Evolutionary conservation across 2,888 invertebrate genomes (phyloP).

Genomic region (Philhelius pedissequus): DNA sequence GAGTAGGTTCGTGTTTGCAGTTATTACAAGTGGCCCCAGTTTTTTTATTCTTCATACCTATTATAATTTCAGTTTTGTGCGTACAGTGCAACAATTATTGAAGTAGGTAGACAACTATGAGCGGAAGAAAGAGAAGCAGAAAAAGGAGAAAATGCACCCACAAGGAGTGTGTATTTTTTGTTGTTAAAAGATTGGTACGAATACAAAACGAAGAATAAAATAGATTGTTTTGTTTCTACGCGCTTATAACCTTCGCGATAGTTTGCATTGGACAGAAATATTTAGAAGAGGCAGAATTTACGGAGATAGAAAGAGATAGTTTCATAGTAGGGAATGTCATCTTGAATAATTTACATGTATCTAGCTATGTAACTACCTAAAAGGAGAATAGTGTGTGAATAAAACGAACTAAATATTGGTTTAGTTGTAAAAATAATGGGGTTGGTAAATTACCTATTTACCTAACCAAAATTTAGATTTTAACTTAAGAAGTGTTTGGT

Average conservation of each 20-base stretch:
- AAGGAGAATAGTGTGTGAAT: constrained; percentile 46
- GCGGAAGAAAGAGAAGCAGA: constrained; percentile 9
- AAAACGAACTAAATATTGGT: constrained; percentile 39
- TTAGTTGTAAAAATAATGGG: constrained; percentile 4
- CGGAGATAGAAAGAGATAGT: constrained; percentile 60
- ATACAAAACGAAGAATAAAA: constrained; percentile 46
- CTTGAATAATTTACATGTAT: constrained; percentile 6
- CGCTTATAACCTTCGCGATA: constrained; percentile 64
- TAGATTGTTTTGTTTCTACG: constrained; percentile 40
- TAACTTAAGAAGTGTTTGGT: background rate
- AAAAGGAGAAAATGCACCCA: constrained; percentile 58
- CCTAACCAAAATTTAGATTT: background rate
- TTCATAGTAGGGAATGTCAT: constrained; percentile 21
- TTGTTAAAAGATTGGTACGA: constrained; percentile 26
- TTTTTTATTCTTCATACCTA: constrained; percentile 8
- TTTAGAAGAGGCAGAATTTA: background rate
- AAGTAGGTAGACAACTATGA: background rate
- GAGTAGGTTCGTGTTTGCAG: constrained; percentile 36
- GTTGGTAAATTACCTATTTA: no score
- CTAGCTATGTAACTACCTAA: no score
- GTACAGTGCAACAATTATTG: constrained; percentile 49
- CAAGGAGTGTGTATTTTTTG: constrained; percentile 46
- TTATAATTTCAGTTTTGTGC: constrained; percentile 28
- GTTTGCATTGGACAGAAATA: constrained; percentile 62
- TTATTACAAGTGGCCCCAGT: constrained; percentile 65